These are phyloP conservation scores for Mormyrus lacerda DNA, from an alignment of 2,113 vertebrate species.

Conservation along the genomic window DNA sequence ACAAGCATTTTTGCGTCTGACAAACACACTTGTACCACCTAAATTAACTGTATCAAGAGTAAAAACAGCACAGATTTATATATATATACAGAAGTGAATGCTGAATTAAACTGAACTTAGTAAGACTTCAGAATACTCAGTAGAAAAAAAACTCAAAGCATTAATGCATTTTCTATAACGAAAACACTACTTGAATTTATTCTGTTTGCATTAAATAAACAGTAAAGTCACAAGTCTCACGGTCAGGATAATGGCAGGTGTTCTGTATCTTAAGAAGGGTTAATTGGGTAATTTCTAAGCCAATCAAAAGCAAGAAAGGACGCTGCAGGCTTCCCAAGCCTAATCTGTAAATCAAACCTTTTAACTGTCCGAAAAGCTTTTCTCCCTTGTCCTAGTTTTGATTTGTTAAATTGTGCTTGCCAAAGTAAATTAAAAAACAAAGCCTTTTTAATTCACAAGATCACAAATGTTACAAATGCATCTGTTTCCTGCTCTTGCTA, in stretches of 20 bases:
- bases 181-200: not conserved
- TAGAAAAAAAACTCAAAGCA: not conserved
- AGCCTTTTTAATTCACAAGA: not conserved
- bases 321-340: constrained; percentile 11
- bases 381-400: not conserved
- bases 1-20: not conserved
- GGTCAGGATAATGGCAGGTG: constrained; percentile 27
- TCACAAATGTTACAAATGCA: constrained; percentile 39
- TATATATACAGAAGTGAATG: not conserved
- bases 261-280: constrained; percentile 23
- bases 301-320: constrained; percentile 9
- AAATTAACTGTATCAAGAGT: not conserved
- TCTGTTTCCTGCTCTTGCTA: constrained; percentile 47
- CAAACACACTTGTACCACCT: not conserved
- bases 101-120: not conserved
- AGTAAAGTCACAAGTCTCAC: not conserved
- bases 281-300: constrained; percentile 19
- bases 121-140: not conserved
- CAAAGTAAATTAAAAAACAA: constrained; percentile 31
- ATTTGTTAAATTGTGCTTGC: not conserved
- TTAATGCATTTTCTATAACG: not conserved
- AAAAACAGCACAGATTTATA: not conserved
- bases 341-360: constrained; percentile 32
- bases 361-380: constrained; percentile 30
- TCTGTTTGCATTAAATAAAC: not conserved